Evolutionary conservation across 1,140 invertebrate species (phyloP).

Genomic region (Meloidogyne chitwoodi): DNA sequence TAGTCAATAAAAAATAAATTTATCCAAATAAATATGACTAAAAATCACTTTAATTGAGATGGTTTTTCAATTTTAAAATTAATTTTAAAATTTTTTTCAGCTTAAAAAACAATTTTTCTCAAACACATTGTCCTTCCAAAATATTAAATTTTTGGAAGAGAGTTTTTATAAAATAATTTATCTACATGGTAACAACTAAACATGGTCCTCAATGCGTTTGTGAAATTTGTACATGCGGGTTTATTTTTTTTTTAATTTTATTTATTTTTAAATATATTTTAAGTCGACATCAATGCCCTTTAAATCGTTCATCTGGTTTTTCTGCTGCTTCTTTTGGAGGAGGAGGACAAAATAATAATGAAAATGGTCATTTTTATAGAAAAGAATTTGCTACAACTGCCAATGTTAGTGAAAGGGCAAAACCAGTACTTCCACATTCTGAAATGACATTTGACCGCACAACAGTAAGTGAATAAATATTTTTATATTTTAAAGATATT

Average conservation of each 20-base stretch:
- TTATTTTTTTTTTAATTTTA: neutral
- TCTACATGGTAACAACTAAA: neutral
- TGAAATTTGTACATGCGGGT: conserved; percentile 29
- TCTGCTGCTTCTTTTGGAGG: neutral
- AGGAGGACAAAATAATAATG: neutral
- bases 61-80: too few species aligned
- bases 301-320: conserved; percentile 12
- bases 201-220: conserved; percentile 26
- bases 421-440: neutral
- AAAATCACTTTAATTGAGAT: too few species aligned
- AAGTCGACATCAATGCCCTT: neutral
- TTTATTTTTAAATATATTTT: neutral
- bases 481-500: neutral
- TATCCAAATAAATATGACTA: too few species aligned
- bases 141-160: too few species aligned
- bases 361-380: conserved; percentile 1
- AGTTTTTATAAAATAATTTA: too few species aligned
- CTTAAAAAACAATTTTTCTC: too few species aligned
- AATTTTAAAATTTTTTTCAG: too few species aligned
- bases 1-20: too few species aligned
- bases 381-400: conserved; percentile 20
- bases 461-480: neutral
- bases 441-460: neutral
- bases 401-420: neutral
- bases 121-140: too few species aligned